These are phyloP conservation scores for Parnassius orleans DNA, from an alignment of 2,888 invertebrate species.

Conservation along the genomic window DNA sequence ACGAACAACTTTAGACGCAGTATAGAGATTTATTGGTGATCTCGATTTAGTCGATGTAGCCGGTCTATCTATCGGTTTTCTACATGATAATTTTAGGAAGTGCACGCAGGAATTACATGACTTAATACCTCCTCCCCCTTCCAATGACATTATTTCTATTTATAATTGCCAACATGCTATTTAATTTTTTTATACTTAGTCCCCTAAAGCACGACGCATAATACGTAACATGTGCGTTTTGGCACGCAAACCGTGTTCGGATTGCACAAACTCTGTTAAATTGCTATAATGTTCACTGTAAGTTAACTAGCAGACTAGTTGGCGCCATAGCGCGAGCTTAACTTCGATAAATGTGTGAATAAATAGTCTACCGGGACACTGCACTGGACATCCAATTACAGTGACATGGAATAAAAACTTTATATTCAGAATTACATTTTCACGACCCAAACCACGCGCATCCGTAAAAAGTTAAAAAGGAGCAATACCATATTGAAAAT, in stretches of 20 bases:
- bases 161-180: too few relatives aligned
- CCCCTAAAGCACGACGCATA: slow-evolving; percentile 5
- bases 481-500: slow-evolving; percentile 11
- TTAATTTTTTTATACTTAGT: too few relatives aligned
- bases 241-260: slow-evolving; percentile 51
- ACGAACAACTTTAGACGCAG: too few relatives aligned
- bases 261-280: slow-evolving; percentile 48
- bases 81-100: too few relatives aligned
- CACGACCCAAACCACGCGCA: too few relatives aligned
- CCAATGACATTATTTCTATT: too few relatives aligned
- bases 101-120: too few relatives aligned
- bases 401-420: background rate
- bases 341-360: slow-evolving; percentile 37
- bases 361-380: slow-evolving; percentile 36
- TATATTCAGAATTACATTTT: too few relatives aligned
- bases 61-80: too few relatives aligned
- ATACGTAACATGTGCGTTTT: slow-evolving; percentile 40
- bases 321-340: slow-evolving; percentile 52
- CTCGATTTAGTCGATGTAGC: too few relatives aligned
- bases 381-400: slow-evolving; percentile 19
- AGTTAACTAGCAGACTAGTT: slow-evolving; percentile 54
- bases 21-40: too few relatives aligned
- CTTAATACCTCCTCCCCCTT: too few relatives aligned
- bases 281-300: slow-evolving; percentile 62
- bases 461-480: slow-evolving; percentile 9